A percentile compares a stretch with the other conserved stretches of the same genome.
phyloP scores from a whole-genome alignment of 2,888 invertebrate species.

The Epirrita christyi region DNA sequence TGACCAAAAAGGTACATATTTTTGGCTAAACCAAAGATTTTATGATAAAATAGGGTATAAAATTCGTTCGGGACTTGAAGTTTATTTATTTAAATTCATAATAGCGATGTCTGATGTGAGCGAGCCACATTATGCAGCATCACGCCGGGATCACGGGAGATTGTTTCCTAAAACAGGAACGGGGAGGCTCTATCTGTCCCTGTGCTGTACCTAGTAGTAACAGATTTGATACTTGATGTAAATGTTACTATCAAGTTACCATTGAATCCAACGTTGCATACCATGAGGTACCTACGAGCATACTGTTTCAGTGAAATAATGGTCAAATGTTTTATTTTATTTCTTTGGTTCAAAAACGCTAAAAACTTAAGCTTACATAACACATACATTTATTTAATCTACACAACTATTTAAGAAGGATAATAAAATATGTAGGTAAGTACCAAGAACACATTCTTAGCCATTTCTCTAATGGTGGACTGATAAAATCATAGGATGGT shows the following conservation, averaged over 20 bases:
- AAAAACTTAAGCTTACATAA: too few species aligned
- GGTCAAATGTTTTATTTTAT: too few species aligned
- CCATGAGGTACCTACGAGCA: too few species aligned
- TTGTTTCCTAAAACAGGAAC: slow-evolving; percentile 80
- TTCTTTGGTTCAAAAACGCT: too few species aligned
- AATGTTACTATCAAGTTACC: background rate
- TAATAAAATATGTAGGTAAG: too few species aligned
- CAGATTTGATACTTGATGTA: slow-evolving; percentile 24
- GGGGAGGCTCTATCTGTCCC: slow-evolving; percentile 64
- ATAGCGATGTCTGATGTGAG: slow-evolving; percentile 54
- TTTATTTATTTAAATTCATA: slow-evolving; percentile 66
- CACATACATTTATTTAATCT: too few species aligned
- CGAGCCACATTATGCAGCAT: slow-evolving; percentile 78
- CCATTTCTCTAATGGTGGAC: too few species aligned
- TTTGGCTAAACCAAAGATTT: background rate
- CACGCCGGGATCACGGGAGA: slow-evolving; percentile 80
- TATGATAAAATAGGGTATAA: slow-evolving; percentile 1
- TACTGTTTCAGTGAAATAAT: too few species aligned
- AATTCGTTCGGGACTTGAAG: slow-evolving; percentile 9
- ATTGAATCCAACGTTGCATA: too few species aligned
- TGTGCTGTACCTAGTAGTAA: slow-evolving; percentile 9
- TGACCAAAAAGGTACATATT: background rate
- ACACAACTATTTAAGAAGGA: too few species aligned
- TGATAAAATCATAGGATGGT: background rate
- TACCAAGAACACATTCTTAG: background rate